A percentile compares a stretch with the other conserved stretches of the same genome.
Evolutionary conservation across 2,797 vertebrate genomes (phyloP).

Genomic region (Anguilla marmorata): DNA sequence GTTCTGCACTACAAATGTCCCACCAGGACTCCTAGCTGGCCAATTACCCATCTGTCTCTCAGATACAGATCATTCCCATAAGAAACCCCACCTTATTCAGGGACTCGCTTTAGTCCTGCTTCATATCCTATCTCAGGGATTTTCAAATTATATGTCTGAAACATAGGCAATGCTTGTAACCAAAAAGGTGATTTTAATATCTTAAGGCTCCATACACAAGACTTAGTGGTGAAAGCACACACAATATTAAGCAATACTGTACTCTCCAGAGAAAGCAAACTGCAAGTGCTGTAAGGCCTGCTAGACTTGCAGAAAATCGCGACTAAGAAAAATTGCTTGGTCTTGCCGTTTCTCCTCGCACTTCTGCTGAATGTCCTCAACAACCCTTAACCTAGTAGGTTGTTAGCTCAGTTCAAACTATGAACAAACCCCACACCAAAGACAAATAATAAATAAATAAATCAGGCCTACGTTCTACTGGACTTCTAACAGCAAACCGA

Average conservation of each 20-base stretch:
- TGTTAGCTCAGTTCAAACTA: neutral
- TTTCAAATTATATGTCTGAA: neutral
- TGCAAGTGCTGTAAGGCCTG: neutral
- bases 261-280: neutral
- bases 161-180: too few relatives aligned
- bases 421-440: neutral
- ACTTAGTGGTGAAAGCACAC: neutral
- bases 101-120: neutral
- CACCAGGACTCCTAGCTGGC: constrained; percentile 33
- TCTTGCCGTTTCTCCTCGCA: neutral
- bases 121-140: neutral
- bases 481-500: neutral
- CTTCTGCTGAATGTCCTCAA: neutral
- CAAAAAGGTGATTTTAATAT: neutral
- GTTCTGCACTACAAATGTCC: neutral
- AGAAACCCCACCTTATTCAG: neutral
- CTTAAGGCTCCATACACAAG: neutral
- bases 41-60: constrained; percentile 57
- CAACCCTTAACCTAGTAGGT: neutral
- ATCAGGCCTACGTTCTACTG: neutral
- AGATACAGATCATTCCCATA: constrained; percentile 35
- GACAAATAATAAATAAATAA: neutral
- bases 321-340: neutral
- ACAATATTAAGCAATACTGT: neutral
- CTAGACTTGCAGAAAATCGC: neutral